Percentiles rank a stretch among this genome's conserved stretches.
These are phyloP conservation scores for Platycercus adscitus DNA, from an alignment of 2,113 vertebrate species.

Conservation along the genomic window DNA sequence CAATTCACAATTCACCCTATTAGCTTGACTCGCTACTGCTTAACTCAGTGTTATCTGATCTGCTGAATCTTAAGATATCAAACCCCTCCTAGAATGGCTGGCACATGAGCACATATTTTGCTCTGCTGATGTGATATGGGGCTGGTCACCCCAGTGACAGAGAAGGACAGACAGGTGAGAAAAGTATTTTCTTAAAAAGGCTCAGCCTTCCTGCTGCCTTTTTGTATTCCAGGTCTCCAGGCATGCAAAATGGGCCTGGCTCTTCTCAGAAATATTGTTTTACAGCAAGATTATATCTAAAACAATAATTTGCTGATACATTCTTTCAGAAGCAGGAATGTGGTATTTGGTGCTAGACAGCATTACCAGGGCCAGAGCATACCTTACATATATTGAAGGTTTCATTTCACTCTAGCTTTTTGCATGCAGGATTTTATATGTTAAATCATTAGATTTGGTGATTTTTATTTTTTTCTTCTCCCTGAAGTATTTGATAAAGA, in stretches of 20 bases:
- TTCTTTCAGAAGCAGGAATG: not conserved
- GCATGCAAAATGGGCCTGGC: not conserved
- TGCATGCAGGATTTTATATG: not conserved
- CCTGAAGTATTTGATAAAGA: slow-evolving; percentile 55
- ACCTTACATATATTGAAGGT: not conserved
- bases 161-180: not conserved
- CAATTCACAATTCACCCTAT: not conserved
- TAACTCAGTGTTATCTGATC: not conserved
- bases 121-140: not conserved
- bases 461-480: not conserved
- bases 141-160: not conserved
- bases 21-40: not conserved
- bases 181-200: not conserved
- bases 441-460: slow-evolving; percentile 20
- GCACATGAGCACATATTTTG: not conserved
- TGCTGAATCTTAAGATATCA: not conserved
- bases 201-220: not conserved
- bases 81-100: not conserved
- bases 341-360: not conserved
- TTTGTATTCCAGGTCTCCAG: not conserved
- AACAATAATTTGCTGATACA: not conserved
- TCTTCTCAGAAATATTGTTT: not conserved
- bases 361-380: not conserved
- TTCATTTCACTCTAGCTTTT: not conserved
- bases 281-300: not conserved